Evolutionary conservation across 2,113 vertebrate species (phyloP), one percentile per base, ranked within the genome.

Genomic region (Guaruba guarouba): DNA sequence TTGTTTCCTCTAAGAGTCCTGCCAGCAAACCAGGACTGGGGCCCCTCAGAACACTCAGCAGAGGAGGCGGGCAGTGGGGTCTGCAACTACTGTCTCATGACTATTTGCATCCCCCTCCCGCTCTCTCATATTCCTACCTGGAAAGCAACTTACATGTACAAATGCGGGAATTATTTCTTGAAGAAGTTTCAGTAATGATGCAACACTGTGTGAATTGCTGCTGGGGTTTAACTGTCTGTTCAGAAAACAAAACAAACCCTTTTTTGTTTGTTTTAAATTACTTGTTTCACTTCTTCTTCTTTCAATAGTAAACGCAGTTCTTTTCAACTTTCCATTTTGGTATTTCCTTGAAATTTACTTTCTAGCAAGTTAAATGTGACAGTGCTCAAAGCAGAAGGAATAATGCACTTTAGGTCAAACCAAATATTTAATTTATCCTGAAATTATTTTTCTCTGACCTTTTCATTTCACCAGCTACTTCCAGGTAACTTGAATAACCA

Each of bases 261-360:
- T 24, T 59, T 7, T 41, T 0, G n/a, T 78, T 90, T 44, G 44
- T 44, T 49, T 86, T 2, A 8, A 81, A 59, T n/a, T 5, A 12
- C 11, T 88, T 74, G 25, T 80, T 90, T 73, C 63, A n/a, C 22
- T 86, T 92, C 59, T 87, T 48, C 43, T 80, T 74, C 90, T 78
- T 82, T 61, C n/a, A 62, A 52, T 76, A 88, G 39, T 2, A 82
- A 93, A 62, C 70, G 1, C 2, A 49, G 73, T 78, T 63, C 11
- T 61, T 87, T 81, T 63, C 80, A 81, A 18, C 28, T 83, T 92
- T 88, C 25, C 63, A 8, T 10, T 61, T 71, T n/a, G 11, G 3
- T 77, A 73, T 48, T 86, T 90, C 75, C 71, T 80, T 88, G 57
- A 93, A 68, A 66, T 90, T 80, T 93, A 28, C 41, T 86, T 96